These are phyloP conservation scores for Scalopus aquaticus DNA, from an alignment of 2,113 vertebrate species.

Conservation along the genomic window DNA sequence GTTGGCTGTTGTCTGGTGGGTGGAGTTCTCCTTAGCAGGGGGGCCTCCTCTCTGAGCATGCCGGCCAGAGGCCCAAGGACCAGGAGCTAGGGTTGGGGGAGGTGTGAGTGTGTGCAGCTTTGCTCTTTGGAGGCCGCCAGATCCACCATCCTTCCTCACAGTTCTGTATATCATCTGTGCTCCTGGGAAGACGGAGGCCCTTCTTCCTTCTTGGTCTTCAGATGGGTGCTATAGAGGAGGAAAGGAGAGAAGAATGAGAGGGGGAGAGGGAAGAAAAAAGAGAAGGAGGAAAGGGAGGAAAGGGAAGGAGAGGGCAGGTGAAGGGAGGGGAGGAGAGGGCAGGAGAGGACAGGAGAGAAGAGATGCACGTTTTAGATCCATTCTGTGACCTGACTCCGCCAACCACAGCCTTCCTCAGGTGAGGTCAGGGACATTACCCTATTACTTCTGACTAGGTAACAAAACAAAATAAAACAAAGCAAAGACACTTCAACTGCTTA, in stretches of 20 bases:
- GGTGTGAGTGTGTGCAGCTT: rapidly evolving
- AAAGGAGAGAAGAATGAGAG: rapidly evolving
- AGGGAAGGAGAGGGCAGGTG: no score
- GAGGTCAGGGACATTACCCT: neutral
- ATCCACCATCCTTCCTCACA: neutral
- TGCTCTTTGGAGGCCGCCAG: neutral
- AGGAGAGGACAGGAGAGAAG: no score
- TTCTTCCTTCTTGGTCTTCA: neutral
- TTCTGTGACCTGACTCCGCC: neutral
- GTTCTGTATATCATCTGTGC: neutral
- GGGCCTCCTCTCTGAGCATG: neutral
- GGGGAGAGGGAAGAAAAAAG: no score
- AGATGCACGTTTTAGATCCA: no score
- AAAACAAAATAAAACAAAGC: neutral
- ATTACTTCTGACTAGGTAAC: neutral
- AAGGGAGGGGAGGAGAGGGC: neutral
- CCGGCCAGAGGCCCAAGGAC: neutral
- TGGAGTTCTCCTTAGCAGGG: neutral
- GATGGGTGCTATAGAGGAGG: neutral
- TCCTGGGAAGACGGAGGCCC: neutral
- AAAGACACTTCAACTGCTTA: neutral
- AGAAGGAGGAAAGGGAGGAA: neutral
- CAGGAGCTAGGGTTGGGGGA: neutral
- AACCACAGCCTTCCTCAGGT: neutral
- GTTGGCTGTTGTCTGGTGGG: neutral